Evolutionary conservation across 2,888 invertebrate genomes (phyloP).

Genomic region (Malacosoma neustria): DNA sequence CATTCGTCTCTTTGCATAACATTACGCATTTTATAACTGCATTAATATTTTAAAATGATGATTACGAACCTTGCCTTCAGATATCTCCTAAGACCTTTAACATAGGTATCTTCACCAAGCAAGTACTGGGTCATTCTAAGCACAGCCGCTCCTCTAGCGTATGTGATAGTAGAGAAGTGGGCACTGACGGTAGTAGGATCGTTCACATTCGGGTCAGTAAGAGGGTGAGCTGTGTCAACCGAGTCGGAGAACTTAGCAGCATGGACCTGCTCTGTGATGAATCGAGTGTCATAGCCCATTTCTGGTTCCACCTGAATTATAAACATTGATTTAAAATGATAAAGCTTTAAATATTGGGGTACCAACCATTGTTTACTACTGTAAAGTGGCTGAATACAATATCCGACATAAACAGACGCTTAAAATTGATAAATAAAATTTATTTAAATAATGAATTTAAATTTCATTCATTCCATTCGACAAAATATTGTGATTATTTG

Average conservation of each 20-base stretch:
- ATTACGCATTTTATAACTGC: too few species aligned
- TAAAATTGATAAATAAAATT: too few species aligned
- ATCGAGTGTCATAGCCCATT: slow-evolving; percentile 55
- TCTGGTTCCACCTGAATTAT: slow-evolving; percentile 39
- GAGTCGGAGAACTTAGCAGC: slow-evolving; percentile 76
- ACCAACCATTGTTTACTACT: too few species aligned
- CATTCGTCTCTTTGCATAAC: too few species aligned
- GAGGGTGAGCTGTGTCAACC: slow-evolving; percentile 67
- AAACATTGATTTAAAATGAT: not conserved
- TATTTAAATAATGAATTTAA: too few species aligned
- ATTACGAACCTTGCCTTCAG: slow-evolving; percentile 60
- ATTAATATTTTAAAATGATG: too few species aligned
- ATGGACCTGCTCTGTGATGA: slow-evolving; percentile 81
- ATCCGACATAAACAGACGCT: not conserved
- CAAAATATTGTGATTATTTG: too few species aligned
- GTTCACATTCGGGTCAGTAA: slow-evolving; percentile 70
- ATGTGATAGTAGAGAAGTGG: slow-evolving; percentile 81
- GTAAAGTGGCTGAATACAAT: too few species aligned
- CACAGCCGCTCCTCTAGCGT: slow-evolving; percentile 77
- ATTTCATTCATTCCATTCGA: too few species aligned
- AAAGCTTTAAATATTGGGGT: too few species aligned
- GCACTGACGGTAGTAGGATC: slow-evolving; percentile 72
- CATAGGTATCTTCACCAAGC: slow-evolving; percentile 69
- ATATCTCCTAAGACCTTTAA: slow-evolving; percentile 69
- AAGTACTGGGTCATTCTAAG: slow-evolving; percentile 80